Conservation (phyloP, 2,113 vertebrate genomes). For the Lophotis ruficrista region DNA sequence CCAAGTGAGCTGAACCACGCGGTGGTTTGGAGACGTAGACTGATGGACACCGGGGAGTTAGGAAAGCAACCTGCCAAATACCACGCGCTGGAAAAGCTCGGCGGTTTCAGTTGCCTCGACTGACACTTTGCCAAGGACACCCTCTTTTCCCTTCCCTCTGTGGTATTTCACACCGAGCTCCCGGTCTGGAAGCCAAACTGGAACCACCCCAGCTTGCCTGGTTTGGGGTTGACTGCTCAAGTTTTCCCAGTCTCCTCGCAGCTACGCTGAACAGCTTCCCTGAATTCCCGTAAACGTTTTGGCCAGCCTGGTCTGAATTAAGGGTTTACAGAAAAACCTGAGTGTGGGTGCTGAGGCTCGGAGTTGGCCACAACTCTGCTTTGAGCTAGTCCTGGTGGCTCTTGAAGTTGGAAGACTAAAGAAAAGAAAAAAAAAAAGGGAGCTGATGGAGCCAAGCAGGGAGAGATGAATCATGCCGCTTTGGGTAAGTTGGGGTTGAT, state of each 20-base stretch:
- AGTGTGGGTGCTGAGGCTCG: background rate
- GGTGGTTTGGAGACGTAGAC: accelerated
- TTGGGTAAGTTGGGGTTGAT: background rate
- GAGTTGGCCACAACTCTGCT: background rate
- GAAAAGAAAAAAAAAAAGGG: background rate
- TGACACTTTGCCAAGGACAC: background rate
- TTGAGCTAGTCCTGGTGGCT: background rate
- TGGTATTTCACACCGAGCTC: background rate
- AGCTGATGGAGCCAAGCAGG: background rate
- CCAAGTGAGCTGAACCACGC: accelerated
- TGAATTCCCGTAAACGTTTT: background rate
- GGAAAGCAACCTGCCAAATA: background rate
- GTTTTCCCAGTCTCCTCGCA: background rate
- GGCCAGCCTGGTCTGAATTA: background rate
- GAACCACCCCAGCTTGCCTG: background rate
- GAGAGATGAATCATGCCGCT: background rate
- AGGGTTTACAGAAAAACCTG: background rate
- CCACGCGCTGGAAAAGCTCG: background rate
- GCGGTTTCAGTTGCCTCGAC: background rate
- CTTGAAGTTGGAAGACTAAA: background rate
- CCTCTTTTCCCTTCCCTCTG: background rate
- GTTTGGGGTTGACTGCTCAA: background rate
- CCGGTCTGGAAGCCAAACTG: slow-evolving; percentile 9
- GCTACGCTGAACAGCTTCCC: background rate
- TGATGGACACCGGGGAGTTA: accelerated